Evolutionary conservation across 2,797 vertebrate genomes (phyloP).

Genomic region (Sebastes cheni): DNA sequence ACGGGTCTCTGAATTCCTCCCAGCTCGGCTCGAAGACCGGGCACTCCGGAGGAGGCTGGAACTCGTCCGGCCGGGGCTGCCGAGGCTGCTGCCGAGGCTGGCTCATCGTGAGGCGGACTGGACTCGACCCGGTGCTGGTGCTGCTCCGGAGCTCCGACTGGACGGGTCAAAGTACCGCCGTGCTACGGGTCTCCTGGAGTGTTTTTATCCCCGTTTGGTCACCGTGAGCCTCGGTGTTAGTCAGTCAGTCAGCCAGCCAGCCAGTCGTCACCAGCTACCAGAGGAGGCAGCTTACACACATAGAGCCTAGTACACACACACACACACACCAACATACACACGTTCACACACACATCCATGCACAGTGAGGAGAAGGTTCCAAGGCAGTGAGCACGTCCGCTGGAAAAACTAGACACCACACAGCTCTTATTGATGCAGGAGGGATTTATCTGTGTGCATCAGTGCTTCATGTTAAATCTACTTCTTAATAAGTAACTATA

Average conservation of each 20-base stretch:
- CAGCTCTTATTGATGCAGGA: slow-evolving; percentile 3
- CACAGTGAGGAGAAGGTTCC: slow-evolving; percentile 81
- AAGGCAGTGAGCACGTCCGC: slow-evolving; percentile 86
- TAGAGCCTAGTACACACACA: slow-evolving; percentile 4
- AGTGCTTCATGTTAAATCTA: neutral
- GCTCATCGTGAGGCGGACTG: slow-evolving; percentile 71
- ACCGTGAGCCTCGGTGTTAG: slow-evolving; percentile 65
- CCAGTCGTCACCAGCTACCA: slow-evolving; percentile 78
- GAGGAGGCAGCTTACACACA: slow-evolving; percentile 72
- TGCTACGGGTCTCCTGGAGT: slow-evolving; percentile 30
- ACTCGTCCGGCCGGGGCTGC: slow-evolving; percentile 84
- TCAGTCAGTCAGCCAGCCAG: slow-evolving; percentile 50
- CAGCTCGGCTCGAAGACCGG: slow-evolving; percentile 97
- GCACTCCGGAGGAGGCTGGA: slow-evolving; percentile 95
- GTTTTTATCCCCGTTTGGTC: slow-evolving; percentile 40
- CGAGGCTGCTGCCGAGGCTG: slow-evolving; percentile 70
- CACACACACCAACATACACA: slow-evolving; percentile 24
- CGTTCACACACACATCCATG: slow-evolving; percentile 58
- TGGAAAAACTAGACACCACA: slow-evolving; percentile 81
- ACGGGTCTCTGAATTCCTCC: slow-evolving; percentile 96
- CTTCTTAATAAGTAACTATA: neutral
- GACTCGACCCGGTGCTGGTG: slow-evolving; percentile 53
- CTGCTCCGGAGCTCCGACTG: slow-evolving; percentile 25
- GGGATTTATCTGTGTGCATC: neutral
- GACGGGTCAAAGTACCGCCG: slow-evolving; percentile 47